Percentiles rank a stretch among this genome's conserved stretches.
These are phyloP conservation scores for Sericinus montela DNA, from an alignment of 2,888 invertebrate genomes.

Conservation along the genomic window DNA sequence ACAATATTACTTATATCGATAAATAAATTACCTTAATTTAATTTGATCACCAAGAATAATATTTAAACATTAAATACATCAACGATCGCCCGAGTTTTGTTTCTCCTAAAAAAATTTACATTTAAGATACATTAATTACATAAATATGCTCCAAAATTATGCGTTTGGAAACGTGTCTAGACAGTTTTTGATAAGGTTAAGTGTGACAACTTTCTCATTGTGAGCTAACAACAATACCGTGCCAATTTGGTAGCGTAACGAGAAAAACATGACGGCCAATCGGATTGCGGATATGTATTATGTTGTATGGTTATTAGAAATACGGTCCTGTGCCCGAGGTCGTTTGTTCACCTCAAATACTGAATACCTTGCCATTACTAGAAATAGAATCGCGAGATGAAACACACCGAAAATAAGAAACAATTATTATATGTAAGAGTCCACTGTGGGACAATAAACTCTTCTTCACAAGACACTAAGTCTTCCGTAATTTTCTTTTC, in stretches of 20 bases:
- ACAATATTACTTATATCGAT: too few species aligned
- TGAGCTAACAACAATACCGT: conserved; percentile 34
- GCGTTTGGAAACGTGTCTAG: conserved; percentile 7
- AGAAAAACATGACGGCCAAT: conserved; percentile 47
- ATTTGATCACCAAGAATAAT: too few species aligned
- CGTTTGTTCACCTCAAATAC: conserved; percentile 55
- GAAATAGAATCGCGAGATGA: too few species aligned
- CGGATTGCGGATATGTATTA: conserved; percentile 51
- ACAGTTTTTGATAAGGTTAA: conserved; percentile 9
- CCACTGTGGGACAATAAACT: too few species aligned
- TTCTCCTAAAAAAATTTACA: not conserved
- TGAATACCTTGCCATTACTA: conserved; percentile 15
- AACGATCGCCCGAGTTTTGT: too few species aligned
- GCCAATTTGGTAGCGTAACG: conserved; percentile 32
- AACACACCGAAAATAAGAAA: too few species aligned
- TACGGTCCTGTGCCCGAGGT: conserved; percentile 50
- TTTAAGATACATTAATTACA: conserved; percentile 14
- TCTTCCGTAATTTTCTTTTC: too few species aligned
- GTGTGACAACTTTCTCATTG: conserved; percentile 15
- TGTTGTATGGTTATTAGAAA: conserved; percentile 44
- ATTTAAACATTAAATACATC: too few species aligned
- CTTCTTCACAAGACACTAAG: too few species aligned
- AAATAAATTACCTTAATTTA: too few species aligned
- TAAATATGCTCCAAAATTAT: not conserved
- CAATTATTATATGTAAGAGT: too few species aligned